A percentile compares a stretch with the other conserved stretches of the same genome.
phyloP scores from a whole-genome alignment of 2,888 invertebrate genomes.

The Trypoxylon attenuatum region DNA sequence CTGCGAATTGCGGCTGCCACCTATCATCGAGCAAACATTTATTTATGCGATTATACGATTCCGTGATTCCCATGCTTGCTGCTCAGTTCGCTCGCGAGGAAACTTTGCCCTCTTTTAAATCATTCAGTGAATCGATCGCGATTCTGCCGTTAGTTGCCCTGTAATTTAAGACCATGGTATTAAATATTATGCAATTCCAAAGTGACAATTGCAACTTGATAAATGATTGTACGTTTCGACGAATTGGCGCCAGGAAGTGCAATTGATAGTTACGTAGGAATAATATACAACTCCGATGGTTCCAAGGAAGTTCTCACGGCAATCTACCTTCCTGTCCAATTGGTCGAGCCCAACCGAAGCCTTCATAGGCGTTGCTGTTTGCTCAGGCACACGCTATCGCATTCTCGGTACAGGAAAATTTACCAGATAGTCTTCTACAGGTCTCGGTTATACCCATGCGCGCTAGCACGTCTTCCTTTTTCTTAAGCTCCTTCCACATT shows the following conservation, averaged over 20 bases:
- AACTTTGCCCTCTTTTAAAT: background rate
- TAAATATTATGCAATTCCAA: no score
- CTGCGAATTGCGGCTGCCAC: constrained; percentile 10
- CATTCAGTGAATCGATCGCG: no score
- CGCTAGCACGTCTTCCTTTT: constrained; percentile 8
- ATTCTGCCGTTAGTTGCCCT: no score
- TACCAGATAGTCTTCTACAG: constrained; percentile 46
- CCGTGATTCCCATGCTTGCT: background rate
- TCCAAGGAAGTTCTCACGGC: constrained; percentile 30
- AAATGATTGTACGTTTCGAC: no score
- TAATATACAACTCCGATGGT: no score
- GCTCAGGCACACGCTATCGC: constrained; percentile 48
- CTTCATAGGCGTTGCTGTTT: constrained; percentile 40
- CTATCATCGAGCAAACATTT: constrained; percentile 17
- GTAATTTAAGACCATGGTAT: no score
- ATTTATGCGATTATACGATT: background rate
- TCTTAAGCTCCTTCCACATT: constrained; percentile 29
- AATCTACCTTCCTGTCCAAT: constrained; percentile 12
- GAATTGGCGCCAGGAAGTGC: no score
- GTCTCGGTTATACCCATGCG: constrained; percentile 13
- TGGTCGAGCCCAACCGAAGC: constrained; percentile 24
- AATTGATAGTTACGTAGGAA: no score
- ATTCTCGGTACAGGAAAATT: constrained; percentile 48
- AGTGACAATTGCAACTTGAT: no score
- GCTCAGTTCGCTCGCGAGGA: background rate